Base-by-base conservation (phyloP, 2,797 vertebrate genomes). In the Yasuhikotakia modesta region DNA sequence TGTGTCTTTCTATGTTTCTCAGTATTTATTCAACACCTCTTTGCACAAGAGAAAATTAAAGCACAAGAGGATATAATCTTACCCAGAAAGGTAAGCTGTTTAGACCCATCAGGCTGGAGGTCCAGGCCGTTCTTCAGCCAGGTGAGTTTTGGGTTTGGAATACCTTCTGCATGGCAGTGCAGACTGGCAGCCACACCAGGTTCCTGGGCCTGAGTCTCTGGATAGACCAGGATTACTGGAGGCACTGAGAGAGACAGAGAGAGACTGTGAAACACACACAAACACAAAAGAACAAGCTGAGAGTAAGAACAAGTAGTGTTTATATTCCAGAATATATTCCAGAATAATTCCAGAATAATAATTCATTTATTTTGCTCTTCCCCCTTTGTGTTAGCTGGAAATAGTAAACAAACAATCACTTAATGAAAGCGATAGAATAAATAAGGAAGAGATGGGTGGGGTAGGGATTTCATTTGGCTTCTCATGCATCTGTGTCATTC, bases 101-200 rank as follows among this genome's bases (percentile, higher is more conserved):
- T 98, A 80, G 95, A 94, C 48, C 94, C 90, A 82, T 91, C 92
- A 22, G 93, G 92, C 78, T 90, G 83, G 84, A 99, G 87, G 77
- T 96, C 96, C 85, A 96, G 86, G 86, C 97, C 97, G 0, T 99
- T 99, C 90, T 99, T 99, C 46, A 99, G 93, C 97, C 97, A 99
- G 61, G 94, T 88, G 76, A 99, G 96, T 76, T 90, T 94, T 66
- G 97, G 97, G 82, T 93, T 93, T 7, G 97, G 97, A 81, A 99
- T 96, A 84, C 97, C 97, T 66, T 98, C 97, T 0, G 97, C 96
- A 0, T 97, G 95, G 84, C 97, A 99, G 53, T 86, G 91, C 60
- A 99, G 93, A 85, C 96, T 98, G 13, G 96, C 95, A 0, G 94
- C 93, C 27, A 97, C 90, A 0, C 97, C 97, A 0, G 97, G 97